Evolutionary conservation across 2,797 vertebrate genomes (phyloP).

Genomic region (Schizopygopsis pylzovi): DNA sequence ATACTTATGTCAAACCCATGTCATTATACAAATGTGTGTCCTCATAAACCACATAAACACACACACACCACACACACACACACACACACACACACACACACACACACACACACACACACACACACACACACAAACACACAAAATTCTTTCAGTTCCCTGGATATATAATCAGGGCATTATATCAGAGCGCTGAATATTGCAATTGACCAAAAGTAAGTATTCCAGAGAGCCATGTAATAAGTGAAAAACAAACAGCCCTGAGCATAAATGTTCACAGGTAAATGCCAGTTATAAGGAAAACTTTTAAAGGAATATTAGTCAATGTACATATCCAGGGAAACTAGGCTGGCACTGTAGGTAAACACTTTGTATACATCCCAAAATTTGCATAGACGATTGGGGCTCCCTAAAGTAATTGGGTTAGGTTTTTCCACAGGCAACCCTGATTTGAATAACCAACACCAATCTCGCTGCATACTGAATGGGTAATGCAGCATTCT

Average conservation of each 20-base stretch:
- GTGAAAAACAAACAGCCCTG: neutral
- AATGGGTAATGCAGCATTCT: slow-evolving; percentile 42
- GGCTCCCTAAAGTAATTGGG: slow-evolving; percentile 52
- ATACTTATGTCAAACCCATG: too few species aligned
- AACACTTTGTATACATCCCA: slow-evolving; percentile 47
- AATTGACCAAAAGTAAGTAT: slow-evolving; percentile 1
- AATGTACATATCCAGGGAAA: slow-evolving; percentile 30
- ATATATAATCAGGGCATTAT: neutral
- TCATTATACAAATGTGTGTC: too few species aligned
- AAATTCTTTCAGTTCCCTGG: neutral
- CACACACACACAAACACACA: too few species aligned
- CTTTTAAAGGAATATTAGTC: slow-evolving; percentile 14
- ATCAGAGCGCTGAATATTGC: neutral
- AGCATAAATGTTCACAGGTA: neutral
- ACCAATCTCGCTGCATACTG: slow-evolving; percentile 38
- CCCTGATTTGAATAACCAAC: slow-evolving; percentile 63
- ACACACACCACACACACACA: too few species aligned
- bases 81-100: neutral
- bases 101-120: too few species aligned
- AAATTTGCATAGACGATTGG: slow-evolving; percentile 58
- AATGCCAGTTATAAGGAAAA: neutral
- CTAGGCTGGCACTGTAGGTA: slow-evolving; percentile 19
- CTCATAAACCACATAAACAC: too few species aligned
- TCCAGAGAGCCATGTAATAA: neutral
- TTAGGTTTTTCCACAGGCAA: slow-evolving; percentile 50